Conservation (phyloP, 2,888 invertebrate genomes). For the Meganola albula region DNA sequence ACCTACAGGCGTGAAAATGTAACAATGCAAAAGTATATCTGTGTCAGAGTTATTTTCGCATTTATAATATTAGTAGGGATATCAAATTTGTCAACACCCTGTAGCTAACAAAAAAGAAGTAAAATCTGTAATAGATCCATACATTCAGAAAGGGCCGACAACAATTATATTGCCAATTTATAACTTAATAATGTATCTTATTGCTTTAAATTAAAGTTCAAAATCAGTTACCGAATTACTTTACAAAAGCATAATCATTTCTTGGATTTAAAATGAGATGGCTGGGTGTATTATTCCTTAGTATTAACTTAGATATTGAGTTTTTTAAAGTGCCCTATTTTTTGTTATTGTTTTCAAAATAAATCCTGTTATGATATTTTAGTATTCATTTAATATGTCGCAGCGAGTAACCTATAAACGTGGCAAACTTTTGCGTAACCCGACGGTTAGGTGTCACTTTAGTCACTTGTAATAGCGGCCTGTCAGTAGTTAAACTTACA, state of each 20-base stretch:
- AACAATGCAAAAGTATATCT: too few species aligned
- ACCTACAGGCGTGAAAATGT: too few species aligned
- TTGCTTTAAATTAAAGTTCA: conserved; percentile 27
- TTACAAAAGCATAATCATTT: conserved; percentile 2
- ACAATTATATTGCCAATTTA: conserved; percentile 15
- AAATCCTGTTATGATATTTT: too few species aligned
- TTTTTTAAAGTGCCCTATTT: conserved; percentile 24
- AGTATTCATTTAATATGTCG: too few species aligned
- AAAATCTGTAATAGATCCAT: conserved; percentile 65
- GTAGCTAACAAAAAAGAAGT: conserved; percentile 40
- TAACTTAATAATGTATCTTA: conserved; percentile 26
- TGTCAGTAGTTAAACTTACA: too few species aligned
- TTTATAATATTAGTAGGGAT: too few species aligned
- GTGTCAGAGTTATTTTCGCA: too few species aligned
- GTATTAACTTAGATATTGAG: conserved; percentile 39
- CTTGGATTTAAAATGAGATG: conserved; percentile 27
- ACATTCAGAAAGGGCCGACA: conserved; percentile 58
- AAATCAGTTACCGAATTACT: conserved; percentile 22
- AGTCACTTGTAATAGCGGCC: too few species aligned
- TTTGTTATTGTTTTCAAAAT: conserved; percentile 10
- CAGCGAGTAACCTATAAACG: too few species aligned
- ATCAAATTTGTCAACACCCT: too few species aligned
- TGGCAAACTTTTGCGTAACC: too few species aligned
- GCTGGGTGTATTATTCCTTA: conserved; percentile 26
- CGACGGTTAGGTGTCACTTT: too few species aligned